Base-by-base conservation (phyloP, 2,113 vertebrate genomes). In the Danionella cerebrum region DNA sequence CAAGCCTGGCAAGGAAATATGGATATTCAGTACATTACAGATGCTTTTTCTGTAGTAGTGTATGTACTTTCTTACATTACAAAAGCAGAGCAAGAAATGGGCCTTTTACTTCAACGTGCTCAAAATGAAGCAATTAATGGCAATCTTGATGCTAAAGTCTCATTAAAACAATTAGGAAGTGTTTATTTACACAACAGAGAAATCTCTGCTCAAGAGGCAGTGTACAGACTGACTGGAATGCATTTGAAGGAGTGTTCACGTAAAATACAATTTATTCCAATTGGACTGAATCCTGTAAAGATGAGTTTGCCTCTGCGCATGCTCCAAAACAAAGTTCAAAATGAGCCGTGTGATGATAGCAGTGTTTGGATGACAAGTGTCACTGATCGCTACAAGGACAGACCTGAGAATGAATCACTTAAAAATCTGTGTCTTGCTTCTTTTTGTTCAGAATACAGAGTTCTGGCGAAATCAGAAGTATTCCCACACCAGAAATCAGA, bases 41-140 rank as follows among this genome's bases (percentile, higher is more conserved):
- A 72, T 59, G 53, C 69, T 11, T 72, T 21, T 44, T 16, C 67
- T 24, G 10, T 5, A 33, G 54, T 65, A 1, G 66, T 74, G 2
- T 74, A 69, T 19, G 69, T 69, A 7, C 3, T 74, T 1, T 19
- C 11, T 10, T 74, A 70, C 33, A 55, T 75, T 2, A 16, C 73
- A 45, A 75, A 75, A 36, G 36, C 68, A 24, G 73, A 75, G 22
- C 18, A 19, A 31, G 69, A 71, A 41, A 75, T 71, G 68, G 64
- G 68, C 16, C 16, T 63, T 3, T 12, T 75, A 3, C 42, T 75
- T 13, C 8, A 21, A 7, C 25, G 16, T 18, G 22, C 62, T 0
- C 62, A 70, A 29, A 59, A 39, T 2, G 67, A 70, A 24, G 19
- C 35, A 0, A 29, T 7, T 2, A 25, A 66, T 9, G 62, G 47